Base-by-base conservation (phyloP, 2,888 invertebrate genomes). In the Iphiclides podalirius region DNA sequence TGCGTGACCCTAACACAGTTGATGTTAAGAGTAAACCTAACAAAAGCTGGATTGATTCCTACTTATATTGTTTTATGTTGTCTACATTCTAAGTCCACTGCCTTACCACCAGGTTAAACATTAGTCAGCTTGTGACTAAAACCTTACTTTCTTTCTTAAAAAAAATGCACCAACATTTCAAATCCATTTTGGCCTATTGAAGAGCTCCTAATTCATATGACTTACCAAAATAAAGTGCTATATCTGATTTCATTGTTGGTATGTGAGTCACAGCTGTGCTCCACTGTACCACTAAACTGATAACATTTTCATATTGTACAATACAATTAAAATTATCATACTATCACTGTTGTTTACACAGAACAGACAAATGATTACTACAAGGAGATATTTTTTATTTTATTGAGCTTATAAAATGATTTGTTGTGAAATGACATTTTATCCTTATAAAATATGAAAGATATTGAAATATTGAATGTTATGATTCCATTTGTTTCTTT, bases 231-330 rank as follows among this genome's bases (percentile, higher is more conserved):
- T n/a, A n/a, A n/a, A n/a, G n/a, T n/a, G n/a, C 26, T 28, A 44
- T 34, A 3, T 8, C 12, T 41, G 36, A 50, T 31, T 20, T 43
- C 37, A 45, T 41, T 48, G 34, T 39, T 20, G 31, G 12, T 28
- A 20, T 20, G 35, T 53, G 53, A 53, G 13, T 55, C 53, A 55
- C 39, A 45, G 17, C 28, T 45, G 45, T 17, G 45, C 12, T 36
- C 45, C 12, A 50, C 45, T 45, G 41, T 36, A 17, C 52, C 50
- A 52, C 42, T 42, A 44, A 16, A 12, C 6, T 20, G 53, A 59
- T 59, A 52, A 55, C 28, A 43, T 43, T 39, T 33, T 28, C 49
- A 45, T 33, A 45, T 20, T 37, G 13, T 23, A 44, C 28, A 41
- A 17, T 36, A 11, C 1, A 38, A 46, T 36, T n/a, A n/a, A n/a